Evolutionary conservation across 2,888 invertebrate genomes (phyloP), one percentile per base, ranked within the genome.

Genomic region (Epistrophella euchroma): DNA sequence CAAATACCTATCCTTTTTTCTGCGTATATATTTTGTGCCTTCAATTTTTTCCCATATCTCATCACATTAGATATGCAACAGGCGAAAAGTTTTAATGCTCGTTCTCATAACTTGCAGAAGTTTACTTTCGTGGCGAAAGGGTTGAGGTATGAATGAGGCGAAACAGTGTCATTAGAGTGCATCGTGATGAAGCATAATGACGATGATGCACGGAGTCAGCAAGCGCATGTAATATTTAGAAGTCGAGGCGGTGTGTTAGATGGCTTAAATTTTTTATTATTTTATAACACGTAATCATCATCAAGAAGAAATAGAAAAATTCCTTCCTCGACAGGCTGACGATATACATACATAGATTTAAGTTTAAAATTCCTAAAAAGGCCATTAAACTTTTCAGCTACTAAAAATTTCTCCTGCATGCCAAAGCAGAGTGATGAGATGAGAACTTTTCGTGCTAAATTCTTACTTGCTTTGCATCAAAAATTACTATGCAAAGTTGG

Each of bases 11-110:
- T 66, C 55, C 58, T 37, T 22, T 60, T 11, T 60, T 45, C 64
- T 60, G 66, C 68, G 32, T 32, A 62, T 32, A 62, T 60, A 77
- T 58, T 37, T 47, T 32, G 19, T 28, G 40, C 72, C 35, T 32
- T 17, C 22, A 32, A 32, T 32, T 60, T 37, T 47, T 58, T 56
- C 15, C 28, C 58, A 50, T 64, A 66, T 43, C 66, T 75, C 74
- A 60, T 75, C 62, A 50, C 85, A 85, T 85, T 80, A 80, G 85
- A 80, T 85, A 85, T 80, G 80, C 85, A 85, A 85, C 85, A 85
- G 80, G 85, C 85, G 80, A 68, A 85, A 85, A 80, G 62, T 80
- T 85, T 80, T 77, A 85, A 85, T 70, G 76, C 73, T 55, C 43
- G 32, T 40, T 25, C 71, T 68, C 76, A 80, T 73, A 80, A 80